Evolutionary conservation across 2,113 vertebrate species (phyloP).

Genomic region (Rhinoderma darwinii): DNA sequence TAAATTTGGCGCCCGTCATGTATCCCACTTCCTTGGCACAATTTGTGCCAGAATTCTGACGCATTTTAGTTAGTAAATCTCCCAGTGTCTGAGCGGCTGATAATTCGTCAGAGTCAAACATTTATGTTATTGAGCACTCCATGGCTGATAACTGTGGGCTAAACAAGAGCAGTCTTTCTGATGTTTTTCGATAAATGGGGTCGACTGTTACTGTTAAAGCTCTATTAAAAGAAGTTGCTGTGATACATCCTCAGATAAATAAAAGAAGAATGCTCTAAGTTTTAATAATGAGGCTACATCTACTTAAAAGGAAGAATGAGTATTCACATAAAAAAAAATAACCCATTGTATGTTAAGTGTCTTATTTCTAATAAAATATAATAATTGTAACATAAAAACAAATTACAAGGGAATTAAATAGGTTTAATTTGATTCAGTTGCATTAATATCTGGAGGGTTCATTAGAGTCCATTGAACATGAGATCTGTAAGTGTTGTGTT

Average conservation of each 20-base stretch:
- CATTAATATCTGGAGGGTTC: conserved; percentile 23
- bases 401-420: not conserved
- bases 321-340: not conserved
- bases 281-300: not conserved
- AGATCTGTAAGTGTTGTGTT: conserved; percentile 16
- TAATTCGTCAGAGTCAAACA: too few species aligned
- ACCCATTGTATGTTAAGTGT: not conserved
- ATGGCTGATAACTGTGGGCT: too few species aligned
- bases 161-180: too few species aligned
- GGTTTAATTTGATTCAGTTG: not conserved
- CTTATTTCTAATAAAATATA: conserved; percentile 29
- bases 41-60: too few species aligned
- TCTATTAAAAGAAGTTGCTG: not conserved
- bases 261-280: not conserved
- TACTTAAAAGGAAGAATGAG: not conserved
- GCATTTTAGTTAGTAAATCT: too few species aligned
- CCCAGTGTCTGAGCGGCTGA: too few species aligned
- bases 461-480: not conserved
- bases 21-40: too few species aligned
- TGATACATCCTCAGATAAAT: not conserved
- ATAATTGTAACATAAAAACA: conserved; percentile 12
- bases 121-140: too few species aligned
- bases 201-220: too few species aligned
- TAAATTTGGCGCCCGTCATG: too few species aligned
- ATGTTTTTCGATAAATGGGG: too few species aligned